phyloP scores from a whole-genome alignment of 2,113 vertebrate genomes.

The Oryzias curvinotus region DNA sequence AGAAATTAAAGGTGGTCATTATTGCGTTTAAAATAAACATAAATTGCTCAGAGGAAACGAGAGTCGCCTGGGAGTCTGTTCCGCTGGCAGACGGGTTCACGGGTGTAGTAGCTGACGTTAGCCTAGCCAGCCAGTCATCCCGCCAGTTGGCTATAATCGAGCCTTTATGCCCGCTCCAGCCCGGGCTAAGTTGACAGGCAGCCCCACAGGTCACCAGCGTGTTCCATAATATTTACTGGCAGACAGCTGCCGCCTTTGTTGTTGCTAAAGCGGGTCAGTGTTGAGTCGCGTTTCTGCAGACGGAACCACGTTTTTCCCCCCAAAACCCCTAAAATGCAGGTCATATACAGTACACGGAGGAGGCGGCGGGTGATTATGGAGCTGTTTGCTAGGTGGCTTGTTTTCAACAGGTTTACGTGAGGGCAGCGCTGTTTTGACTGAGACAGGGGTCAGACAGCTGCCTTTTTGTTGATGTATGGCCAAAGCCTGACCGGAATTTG shows the following conservation, averaged over 20 bases:
- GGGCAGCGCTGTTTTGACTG: constrained; percentile 87
- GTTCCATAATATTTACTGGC: constrained; percentile 10
- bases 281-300: background rate
- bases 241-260: constrained; percentile 26
- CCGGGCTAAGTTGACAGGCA: constrained; percentile 18
- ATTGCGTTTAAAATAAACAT: background rate
- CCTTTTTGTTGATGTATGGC: constrained; percentile 79
- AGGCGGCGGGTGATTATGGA: background rate
- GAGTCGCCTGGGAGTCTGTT: background rate
- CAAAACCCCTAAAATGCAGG: background rate
- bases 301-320: background rate
- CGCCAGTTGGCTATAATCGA: constrained; percentile 14
- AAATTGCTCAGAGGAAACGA: background rate
- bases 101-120: constrained; percentile 54
- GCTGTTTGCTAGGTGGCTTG: background rate
- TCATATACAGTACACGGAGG: background rate
- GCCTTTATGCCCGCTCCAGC: constrained; percentile 12
- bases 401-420: constrained; percentile 71
- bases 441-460: constrained; percentile 81
- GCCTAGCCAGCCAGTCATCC: constrained; percentile 37
- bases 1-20: background rate
- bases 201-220: constrained; percentile 29
- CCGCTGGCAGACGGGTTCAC: constrained; percentile 8
- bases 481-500: constrained; percentile 82
- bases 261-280: constrained; percentile 14